These are phyloP conservation scores for Selenia dentaria DNA, from an alignment of 2,888 invertebrate genomes.

Conservation along the genomic window DNA sequence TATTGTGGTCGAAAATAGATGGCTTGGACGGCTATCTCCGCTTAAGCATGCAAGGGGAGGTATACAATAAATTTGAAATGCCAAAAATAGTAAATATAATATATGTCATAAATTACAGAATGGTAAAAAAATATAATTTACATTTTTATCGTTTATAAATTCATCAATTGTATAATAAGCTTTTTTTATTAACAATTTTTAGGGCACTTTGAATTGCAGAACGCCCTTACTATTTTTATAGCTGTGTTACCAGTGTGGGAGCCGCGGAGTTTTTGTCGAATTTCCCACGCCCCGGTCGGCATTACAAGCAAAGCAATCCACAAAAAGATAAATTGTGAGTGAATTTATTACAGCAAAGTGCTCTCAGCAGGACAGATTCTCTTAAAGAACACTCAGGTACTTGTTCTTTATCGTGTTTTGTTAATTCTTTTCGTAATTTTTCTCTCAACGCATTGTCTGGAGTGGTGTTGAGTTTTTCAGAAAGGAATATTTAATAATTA, in stretches of 20 bases:
- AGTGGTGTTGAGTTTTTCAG: conserved; percentile 7
- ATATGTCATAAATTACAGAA: too few species aligned
- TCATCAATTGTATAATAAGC: too few species aligned
- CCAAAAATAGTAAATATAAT: too few species aligned
- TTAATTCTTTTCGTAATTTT: conserved; percentile 49
- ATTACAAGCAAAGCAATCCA: conserved; percentile 67
- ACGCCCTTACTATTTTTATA: conserved; percentile 8
- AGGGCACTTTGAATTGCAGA: too few species aligned
- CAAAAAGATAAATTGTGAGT: conserved; percentile 75
- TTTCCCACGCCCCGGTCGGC: conserved; percentile 57
- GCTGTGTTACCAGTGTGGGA: conserved; percentile 38
- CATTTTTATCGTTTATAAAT: too few species aligned
- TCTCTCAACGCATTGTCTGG: conserved; percentile 19
- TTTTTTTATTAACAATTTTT: too few species aligned
- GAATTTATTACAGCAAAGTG: conserved; percentile 70
- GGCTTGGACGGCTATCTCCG: too few species aligned
- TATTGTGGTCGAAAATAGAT: too few species aligned
- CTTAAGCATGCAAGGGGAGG: too few species aligned
- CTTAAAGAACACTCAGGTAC: conserved; percentile 65
- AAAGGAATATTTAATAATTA: conserved; percentile 8
- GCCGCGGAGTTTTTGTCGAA: conserved; percentile 60
- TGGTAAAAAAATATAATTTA: too few species aligned
- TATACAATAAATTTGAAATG: too few species aligned
- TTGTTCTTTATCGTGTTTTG: conserved; percentile 58
- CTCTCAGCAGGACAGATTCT: conserved; percentile 73